Conservation (phyloP, 2,113 vertebrate species). For the Corydoras maculifer region DNA sequence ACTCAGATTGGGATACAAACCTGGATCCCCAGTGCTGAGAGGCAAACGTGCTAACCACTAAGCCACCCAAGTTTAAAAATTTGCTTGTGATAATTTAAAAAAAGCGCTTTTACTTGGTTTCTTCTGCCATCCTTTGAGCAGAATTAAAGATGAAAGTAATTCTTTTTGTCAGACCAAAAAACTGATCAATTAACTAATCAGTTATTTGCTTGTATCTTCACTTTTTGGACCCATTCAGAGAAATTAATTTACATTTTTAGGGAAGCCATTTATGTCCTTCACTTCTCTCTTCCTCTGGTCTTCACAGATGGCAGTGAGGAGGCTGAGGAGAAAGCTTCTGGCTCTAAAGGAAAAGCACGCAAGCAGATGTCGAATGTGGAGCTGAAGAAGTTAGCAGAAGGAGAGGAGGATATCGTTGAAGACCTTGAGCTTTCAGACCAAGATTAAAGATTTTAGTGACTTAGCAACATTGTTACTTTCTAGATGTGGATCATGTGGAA, state of each 20-base stretch:
- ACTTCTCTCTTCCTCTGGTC: conserved; percentile 7
- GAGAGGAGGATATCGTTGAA: conserved; percentile 79
- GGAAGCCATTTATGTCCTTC: background rate
- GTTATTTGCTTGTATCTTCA: no score
- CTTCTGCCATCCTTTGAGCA: no score
- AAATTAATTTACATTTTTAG: background rate
- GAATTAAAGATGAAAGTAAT: no score
- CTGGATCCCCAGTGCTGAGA: no score
- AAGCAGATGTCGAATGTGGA: conserved; percentile 63
- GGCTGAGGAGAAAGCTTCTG: conserved; percentile 37
- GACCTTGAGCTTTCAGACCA: conserved; percentile 83
- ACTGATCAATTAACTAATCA: no score
- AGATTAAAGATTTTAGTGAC: conserved; percentile 52
- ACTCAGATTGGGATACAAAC: no score
- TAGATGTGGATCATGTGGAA: conserved; percentile 2
- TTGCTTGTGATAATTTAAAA: no score
- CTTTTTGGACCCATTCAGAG: no score
- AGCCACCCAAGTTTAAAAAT: no score
- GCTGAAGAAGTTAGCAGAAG: conserved; percentile 74
- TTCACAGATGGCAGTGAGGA: conserved; percentile 48
- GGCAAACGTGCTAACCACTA: no score
- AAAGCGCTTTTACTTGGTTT: no score
- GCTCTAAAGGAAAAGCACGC: conserved; percentile 45
- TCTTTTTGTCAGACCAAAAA: no score
- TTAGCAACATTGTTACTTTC: conserved; percentile 9